A percentile compares a stretch with the other conserved stretches of the same genome.
Conservation (phyloP, 1,140 invertebrate genomes). For the Paracyclopina nana region DNA sequence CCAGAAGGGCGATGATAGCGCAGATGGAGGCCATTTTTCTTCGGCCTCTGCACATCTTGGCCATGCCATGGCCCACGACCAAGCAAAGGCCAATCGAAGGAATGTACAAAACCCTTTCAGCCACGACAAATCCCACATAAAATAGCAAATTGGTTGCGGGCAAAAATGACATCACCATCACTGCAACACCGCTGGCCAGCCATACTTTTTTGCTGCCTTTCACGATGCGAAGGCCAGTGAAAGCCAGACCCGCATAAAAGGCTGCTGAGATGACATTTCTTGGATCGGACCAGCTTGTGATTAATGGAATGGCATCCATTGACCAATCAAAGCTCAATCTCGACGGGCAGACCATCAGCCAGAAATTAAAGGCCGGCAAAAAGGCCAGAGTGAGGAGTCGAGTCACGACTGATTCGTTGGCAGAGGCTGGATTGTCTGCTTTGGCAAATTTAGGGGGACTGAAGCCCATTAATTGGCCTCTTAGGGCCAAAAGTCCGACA, state of each 20-base stretch:
- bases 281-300: constrained; percentile 46
- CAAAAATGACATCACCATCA: constrained; percentile 22
- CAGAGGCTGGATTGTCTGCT: constrained; percentile 29
- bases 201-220: constrained; percentile 1
- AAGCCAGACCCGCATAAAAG: constrained; percentile 5
- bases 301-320: constrained; percentile 70
- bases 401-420: constrained; percentile 22
- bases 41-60: background rate
- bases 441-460: constrained; percentile 25
- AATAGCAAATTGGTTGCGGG: constrained; percentile 21
- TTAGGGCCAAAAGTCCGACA: constrained; percentile 22
- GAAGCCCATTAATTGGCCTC: constrained; percentile 24
- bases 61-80: constrained; percentile 41
- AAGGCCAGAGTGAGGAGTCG: constrained; percentile 58
- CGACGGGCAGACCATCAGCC: constrained; percentile 55
- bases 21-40: constrained; percentile 22
- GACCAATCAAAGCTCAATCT: constrained; percentile 84
- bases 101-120: constrained; percentile 21
- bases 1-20: constrained; percentile 22
- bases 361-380: constrained; percentile 64
- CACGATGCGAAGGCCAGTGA: background rate
- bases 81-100: constrained; percentile 78
- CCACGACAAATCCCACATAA: constrained; percentile 22
- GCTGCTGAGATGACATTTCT: constrained; percentile 25
- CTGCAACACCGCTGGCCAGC: background rate